Conservation (phyloP, 1,140 invertebrate genomes). For the Polyergus mexicanus region DNA sequence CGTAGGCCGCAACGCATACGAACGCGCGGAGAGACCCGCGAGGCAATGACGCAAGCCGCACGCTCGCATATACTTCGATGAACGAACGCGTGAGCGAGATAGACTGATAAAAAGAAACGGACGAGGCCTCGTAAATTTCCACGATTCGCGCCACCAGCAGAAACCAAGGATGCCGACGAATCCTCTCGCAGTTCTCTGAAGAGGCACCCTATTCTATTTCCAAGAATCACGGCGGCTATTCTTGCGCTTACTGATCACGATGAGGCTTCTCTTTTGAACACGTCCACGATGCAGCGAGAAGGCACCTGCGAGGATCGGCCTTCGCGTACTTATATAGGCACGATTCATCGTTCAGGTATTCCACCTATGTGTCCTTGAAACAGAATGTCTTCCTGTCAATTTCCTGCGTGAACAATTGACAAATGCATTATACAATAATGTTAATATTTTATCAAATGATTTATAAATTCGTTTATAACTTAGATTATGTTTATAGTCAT, state of each 20-base stretch:
- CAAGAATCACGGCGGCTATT: conserved; percentile 69
- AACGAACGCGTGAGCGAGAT: conserved; percentile 65
- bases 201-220: conserved; percentile 67
- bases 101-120: conserved; percentile 64
- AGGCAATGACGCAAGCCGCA: conserved; percentile 81
- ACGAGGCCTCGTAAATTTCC: conserved; percentile 83
- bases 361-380: conserved; percentile 54
- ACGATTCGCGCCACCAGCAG: conserved; percentile 77
- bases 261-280: conserved; percentile 20
- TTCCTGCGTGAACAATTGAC: neutral
- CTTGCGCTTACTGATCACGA: conserved; percentile 56
- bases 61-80: conserved; percentile 69
- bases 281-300: conserved; percentile 43
- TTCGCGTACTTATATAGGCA: conserved; percentile 62
- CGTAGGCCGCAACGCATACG: conserved; percentile 73
- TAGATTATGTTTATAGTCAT: neutral
- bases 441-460: neutral
- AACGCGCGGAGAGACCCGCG: conserved; percentile 64
- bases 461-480: neutral
- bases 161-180: conserved; percentile 65
- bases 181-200: conserved; percentile 67
- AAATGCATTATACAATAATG: neutral
- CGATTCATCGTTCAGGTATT: conserved; percentile 80
- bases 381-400: conserved; percentile 28
- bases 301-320: conserved; percentile 65